A percentile compares a stretch with the other conserved stretches of the same genome.
These are phyloP conservation scores for Euclidia mi DNA, from an alignment of 2,888 invertebrate species.

Conservation along the genomic window DNA sequence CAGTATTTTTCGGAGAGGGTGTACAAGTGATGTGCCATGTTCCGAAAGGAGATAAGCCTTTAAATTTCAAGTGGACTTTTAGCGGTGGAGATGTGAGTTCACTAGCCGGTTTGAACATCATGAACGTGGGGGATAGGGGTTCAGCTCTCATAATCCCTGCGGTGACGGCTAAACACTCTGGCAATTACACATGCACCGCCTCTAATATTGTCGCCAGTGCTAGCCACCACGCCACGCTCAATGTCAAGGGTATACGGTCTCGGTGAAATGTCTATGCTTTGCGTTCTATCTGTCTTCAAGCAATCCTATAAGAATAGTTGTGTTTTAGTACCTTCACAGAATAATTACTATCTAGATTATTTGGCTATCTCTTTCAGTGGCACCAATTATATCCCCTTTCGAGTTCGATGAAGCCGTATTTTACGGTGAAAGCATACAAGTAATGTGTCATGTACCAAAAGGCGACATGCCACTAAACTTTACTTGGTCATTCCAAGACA, in stretches of 20 bases:
- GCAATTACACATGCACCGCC: conserved; percentile 92
- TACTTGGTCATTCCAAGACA: conserved; percentile 92
- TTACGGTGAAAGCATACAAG: conserved; percentile 90
- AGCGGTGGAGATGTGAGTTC: conserved; percentile 91
- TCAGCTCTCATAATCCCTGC: conserved; percentile 92
- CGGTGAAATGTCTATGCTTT: conserved; percentile 74
- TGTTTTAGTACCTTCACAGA: conserved; percentile 35
- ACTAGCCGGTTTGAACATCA: conserved; percentile 91
- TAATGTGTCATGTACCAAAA: conserved; percentile 90
- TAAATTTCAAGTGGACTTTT: conserved; percentile 94
- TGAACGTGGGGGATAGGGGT: conserved; percentile 91
- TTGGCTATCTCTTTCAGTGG: conserved; percentile 84
- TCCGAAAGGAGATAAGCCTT: conserved; percentile 92
- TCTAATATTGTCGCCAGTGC: conserved; percentile 91
- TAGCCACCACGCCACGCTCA: conserved; percentile 90
- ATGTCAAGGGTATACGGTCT: conserved; percentile 90
- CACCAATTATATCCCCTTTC: conserved; percentile 90
- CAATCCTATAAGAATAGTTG: conserved; percentile 34
- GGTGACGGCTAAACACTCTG: conserved; percentile 92
- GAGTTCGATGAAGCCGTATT: conserved; percentile 89
- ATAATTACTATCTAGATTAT: conserved; percentile 29
- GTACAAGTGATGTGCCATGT: conserved; percentile 91
- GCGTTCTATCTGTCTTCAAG: conserved; percentile 63
- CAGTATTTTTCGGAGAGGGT: conserved; percentile 90
- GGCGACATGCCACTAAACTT: conserved; percentile 93